A percentile compares a stretch with the other conserved stretches of the same genome.
Evolutionary conservation across 2,888 invertebrate genomes (phyloP).

Genomic region (Mayetiola destructor): DNA sequence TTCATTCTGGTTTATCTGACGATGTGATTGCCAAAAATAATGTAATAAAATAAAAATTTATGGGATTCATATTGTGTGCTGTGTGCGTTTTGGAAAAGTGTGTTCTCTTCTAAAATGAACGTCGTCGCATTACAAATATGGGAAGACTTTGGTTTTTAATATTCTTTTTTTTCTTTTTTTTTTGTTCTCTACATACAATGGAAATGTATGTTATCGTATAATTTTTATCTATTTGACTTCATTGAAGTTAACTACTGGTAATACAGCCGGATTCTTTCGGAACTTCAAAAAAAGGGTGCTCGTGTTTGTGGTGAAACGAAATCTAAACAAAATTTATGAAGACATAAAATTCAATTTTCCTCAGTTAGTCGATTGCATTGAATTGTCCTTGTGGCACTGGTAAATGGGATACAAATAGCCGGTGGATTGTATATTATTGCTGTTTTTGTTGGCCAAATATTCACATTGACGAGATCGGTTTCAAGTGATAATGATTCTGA

Average conservation of each 20-base stretch:
- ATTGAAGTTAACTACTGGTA: no score
- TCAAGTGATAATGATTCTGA: neutral
- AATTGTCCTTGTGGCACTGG: neutral
- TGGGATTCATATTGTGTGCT: neutral
- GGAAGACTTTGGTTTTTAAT: neutral
- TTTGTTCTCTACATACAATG: neutral
- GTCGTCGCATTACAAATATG: neutral
- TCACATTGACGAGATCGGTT: neutral
- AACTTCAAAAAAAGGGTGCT: no score
- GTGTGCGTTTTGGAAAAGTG: no score
- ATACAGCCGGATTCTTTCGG: no score
- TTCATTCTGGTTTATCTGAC: neutral
- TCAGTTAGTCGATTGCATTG: neutral
- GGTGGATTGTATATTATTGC: neutral
- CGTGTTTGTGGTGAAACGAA: no score
- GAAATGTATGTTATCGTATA: no score
- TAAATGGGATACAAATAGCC: neutral
- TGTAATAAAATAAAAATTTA: conserved; percentile 11
- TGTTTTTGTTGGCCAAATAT: neutral
- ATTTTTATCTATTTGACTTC: no score
- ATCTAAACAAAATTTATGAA: neutral
- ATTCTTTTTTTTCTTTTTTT: neutral
- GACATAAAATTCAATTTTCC: conserved; percentile 8
- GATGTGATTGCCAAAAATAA: conserved; percentile 4
- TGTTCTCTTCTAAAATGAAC: no score